Evolutionary conservation across 2,888 invertebrate species (phyloP), one percentile per base, ranked within the genome.

Genomic region (Leptinotarsa juncta): DNA sequence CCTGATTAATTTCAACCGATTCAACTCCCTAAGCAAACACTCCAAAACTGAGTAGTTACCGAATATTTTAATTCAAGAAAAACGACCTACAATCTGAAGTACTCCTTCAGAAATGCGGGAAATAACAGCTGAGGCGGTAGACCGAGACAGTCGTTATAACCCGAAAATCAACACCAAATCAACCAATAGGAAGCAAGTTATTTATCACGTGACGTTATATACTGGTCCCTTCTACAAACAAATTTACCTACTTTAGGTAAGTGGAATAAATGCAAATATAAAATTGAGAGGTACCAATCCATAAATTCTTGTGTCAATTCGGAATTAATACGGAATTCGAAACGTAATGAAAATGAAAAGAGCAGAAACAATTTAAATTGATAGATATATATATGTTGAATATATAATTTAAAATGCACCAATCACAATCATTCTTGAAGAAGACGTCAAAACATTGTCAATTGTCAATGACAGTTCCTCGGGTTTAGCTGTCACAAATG

Each of bases 91-190:
- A 15, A 51, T n/a, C 51, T 16, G n/a, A n/a, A n/a, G 51, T 16
- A n/a, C 51, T 7, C 51, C 4, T n/a, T 51, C 70, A 57, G 53
- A 78, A 78, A 73, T 80, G 82, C 83, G 82, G 82, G 82, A 82
- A 82, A 67, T 65, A 74, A 75, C 74, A 75, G 74, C 74, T 75
- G 76, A 76, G 78, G 72, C 80, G 76, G 80, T 81, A 80, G 76
- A 78, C 75, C 50, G 10, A 62, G 42, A 65, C 70, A 50, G 65
- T 51, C 62, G 70, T 66, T 70, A 20, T 14, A 23, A 57, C 51
- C 51, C 16, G 55, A 42, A n/a, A 23, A 12, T 57, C 32, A n/a
- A 62, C 32, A 60, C 15, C 20, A 62, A 62, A 20, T 18, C 65
- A 69, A 73, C 69, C 55, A 72, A 72, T 67, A 18, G 16, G 20